phyloP scores from a whole-genome alignment of 92 coral and sea anemone species.

The Diadumene lineata region DNA sequence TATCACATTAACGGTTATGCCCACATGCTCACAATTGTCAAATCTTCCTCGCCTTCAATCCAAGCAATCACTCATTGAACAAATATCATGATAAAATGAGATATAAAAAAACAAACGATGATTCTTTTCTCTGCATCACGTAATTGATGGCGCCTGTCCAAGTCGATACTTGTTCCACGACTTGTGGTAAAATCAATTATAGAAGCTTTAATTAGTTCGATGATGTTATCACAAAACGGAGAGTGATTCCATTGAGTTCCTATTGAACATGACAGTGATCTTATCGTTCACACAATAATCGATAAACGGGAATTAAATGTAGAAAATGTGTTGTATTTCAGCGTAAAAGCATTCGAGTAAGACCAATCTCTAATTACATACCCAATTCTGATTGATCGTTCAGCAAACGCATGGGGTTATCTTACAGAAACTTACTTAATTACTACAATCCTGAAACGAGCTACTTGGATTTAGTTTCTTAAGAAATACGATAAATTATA shows the following conservation, averaged over 20 bases:
- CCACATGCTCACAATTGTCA: too few relatives aligned
- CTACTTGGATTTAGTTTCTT: neutral
- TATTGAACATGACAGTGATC: constrained; percentile 13
- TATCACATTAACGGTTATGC: too few relatives aligned
- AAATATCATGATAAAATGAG: too few relatives aligned
- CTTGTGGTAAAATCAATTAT: constrained; percentile 6
- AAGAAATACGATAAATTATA: neutral
- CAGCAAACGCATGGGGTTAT: neutral
- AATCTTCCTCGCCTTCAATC: too few relatives aligned
- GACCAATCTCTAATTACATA: neutral
- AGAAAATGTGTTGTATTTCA: constrained; percentile 20
- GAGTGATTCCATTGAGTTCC: constrained; percentile 6
- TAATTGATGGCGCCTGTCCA: too few relatives aligned
- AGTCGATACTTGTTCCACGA: too few relatives aligned
- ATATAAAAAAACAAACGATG: too few relatives aligned
- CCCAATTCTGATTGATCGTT: neutral
- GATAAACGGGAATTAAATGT: constrained; percentile 20
- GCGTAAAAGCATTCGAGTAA: constrained; percentile 13
- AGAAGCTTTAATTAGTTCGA: constrained; percentile 7
- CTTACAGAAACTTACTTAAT: neutral
- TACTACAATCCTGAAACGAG: constrained; percentile 1
- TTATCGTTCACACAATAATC: constrained; percentile 24
- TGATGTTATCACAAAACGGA: constrained; percentile 4
- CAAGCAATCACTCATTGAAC: too few relatives aligned
- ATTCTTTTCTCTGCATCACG: too few relatives aligned